These are phyloP conservation scores for Drosophila monieri DNA, from an alignment of 2,888 invertebrate genomes.

Conservation along the genomic window DNA sequence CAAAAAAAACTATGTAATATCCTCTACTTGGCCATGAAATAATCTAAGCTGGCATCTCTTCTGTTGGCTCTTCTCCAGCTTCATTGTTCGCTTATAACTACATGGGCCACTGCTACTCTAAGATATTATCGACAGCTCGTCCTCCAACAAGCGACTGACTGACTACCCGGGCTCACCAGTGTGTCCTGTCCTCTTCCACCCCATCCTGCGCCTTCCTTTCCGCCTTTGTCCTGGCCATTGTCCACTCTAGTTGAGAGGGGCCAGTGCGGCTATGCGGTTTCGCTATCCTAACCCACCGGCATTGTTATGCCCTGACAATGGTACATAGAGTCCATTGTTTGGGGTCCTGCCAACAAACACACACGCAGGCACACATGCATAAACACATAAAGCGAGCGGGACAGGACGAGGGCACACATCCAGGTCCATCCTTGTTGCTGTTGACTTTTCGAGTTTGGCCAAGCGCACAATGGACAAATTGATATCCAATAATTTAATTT, in stretches of 20 bases:
- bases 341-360: constrained; percentile 40
- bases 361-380: constrained; percentile 29
- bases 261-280: constrained; percentile 19
- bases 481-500: constrained; percentile 79
- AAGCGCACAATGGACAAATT: constrained; percentile 71
- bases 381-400: constrained; percentile 13
- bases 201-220: background rate
- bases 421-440: constrained; percentile 60
- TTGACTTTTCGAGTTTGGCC: constrained; percentile 74
- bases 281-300: constrained; percentile 53
- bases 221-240: constrained; percentile 61
- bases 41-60: background rate
- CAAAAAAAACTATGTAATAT: background rate
- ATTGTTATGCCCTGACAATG: constrained; percentile 73
- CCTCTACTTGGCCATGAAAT: background rate
- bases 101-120: constrained; percentile 70
- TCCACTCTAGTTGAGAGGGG: constrained; percentile 54
- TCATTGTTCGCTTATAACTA: constrained; percentile 66
- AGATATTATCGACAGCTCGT: constrained; percentile 76
- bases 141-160: constrained; percentile 59
- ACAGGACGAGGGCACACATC: constrained; percentile 26
- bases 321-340: constrained; percentile 64
- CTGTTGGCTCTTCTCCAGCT: constrained; percentile 30
- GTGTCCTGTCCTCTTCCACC: constrained; percentile 15
- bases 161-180: constrained; percentile 34